Conservation (phyloP, 2,113 vertebrate species). For the Hippopotamus amphibius region DNA sequence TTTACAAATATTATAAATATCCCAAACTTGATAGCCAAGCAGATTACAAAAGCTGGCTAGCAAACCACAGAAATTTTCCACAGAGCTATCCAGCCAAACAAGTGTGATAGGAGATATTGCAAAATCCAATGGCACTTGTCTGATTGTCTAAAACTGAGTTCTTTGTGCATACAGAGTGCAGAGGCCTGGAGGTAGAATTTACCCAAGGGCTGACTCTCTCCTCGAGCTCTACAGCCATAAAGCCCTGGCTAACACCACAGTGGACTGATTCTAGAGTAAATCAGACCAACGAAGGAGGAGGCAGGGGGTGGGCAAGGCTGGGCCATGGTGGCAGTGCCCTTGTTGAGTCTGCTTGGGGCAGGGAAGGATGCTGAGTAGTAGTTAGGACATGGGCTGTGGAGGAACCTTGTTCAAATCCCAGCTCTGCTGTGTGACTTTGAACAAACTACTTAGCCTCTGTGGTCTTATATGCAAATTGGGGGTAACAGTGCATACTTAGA, state of each 20-base stretch:
- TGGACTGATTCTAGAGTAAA: not conserved
- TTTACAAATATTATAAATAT: constrained; percentile 67
- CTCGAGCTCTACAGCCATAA: not conserved
- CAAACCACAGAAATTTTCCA: constrained; percentile 46
- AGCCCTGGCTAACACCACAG: not conserved
- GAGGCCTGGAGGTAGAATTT: not conserved
- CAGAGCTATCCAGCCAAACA: not conserved
- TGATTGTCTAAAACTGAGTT: not conserved
- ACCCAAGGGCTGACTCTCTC: not conserved
- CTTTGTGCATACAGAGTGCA: not conserved
- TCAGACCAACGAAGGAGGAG: not conserved
- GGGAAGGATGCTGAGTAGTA: not conserved
- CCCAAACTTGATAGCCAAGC: constrained; percentile 27
- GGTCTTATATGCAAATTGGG: not conserved
- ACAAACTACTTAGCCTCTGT: not conserved
- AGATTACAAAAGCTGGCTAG: constrained; percentile 53
- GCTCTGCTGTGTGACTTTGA: not conserved
- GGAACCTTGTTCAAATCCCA: not conserved
- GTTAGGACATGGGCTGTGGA: not conserved
- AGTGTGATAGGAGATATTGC: not conserved
- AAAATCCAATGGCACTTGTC: not conserved
- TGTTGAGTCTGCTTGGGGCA: accelerated
- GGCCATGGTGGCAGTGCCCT: accelerated
- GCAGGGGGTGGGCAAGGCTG: not conserved
- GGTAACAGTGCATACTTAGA: not conserved